Evolutionary conservation across 2,797 vertebrate genomes (phyloP).

Genomic region (Sebastes minor): DNA sequence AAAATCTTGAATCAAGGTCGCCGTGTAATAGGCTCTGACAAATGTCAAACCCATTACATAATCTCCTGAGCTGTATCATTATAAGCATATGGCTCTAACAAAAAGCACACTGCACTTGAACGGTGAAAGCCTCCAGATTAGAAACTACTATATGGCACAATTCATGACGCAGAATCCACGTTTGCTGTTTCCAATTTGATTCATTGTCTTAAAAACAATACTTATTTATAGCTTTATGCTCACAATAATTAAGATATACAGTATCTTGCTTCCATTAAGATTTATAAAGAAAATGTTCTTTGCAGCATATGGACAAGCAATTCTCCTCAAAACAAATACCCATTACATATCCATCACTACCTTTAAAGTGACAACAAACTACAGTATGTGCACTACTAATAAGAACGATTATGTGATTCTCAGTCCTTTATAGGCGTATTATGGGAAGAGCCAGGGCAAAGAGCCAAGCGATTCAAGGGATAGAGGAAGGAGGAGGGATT

Average conservation of each 20-base stretch:
- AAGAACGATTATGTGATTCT: background rate
- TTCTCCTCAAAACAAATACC: background rate
- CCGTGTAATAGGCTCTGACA: constrained; percentile 59
- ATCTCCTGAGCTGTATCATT: constrained; percentile 55
- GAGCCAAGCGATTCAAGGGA: constrained; percentile 3
- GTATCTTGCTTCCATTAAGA: background rate
- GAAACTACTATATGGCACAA: constrained; percentile 1
- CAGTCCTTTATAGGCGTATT: background rate
- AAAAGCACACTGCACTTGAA: constrained; percentile 12
- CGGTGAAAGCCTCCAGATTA: constrained; percentile 7
- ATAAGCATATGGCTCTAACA: constrained; percentile 42
- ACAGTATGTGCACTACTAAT: background rate
- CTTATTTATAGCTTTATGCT: background rate
- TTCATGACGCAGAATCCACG: background rate
- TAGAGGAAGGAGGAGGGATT: background rate
- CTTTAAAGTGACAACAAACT: background rate
- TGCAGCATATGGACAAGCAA: background rate
- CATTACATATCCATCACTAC: background rate
- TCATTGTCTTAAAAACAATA: background rate
- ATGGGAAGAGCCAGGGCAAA: constrained; percentile 3
- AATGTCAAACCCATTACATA: constrained; percentile 64
- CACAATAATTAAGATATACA: background rate
- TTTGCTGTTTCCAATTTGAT: background rate
- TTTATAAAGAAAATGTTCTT: background rate
- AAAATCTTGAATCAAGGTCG: constrained; percentile 60